Base-by-base conservation (phyloP, 2,888 invertebrate species). In the Amorpha juglandis region DNA sequence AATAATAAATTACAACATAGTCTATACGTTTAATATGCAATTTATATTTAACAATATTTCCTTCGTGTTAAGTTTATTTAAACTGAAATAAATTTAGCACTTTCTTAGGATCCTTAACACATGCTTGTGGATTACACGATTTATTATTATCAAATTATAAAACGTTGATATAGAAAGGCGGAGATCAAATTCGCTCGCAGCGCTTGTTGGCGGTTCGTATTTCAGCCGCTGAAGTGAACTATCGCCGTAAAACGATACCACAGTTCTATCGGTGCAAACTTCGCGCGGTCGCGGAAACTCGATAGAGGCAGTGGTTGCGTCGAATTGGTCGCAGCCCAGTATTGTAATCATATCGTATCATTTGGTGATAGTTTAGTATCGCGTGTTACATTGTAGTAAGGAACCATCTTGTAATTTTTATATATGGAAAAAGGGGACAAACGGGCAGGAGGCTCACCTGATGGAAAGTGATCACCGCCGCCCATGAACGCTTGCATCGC, bases 201-300 rank as follows among this genome's bases (percentile, higher is more conserved):
- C 21, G 51, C 51, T 55, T 55, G 38, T 35, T 8, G 38, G 16
- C 16, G 35, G 38, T 38, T 55, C 33, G 35, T 38, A 35, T 16
- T 55, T 55, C 55, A 35, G 3, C 55, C 16, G 35, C 55, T 19
- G 6, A 58, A 58, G 19, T 58, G 42, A 58, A 58, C 58, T 19
- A 58, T 19, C 6, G 19, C 6, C 38, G 55, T 16, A 38, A 16
- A 58, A 58, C 58, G 4, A 58, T 38, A 42, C 11, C 42, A 19
- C 42, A 42, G 58, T 42, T 42, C 58, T 6, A 21, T 42, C 11
- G 58, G 58, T 42, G 58, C 7, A 58, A 53, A 55, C 55, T 55
- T 55, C 35, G 16, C 38, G 55, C 16, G 38, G 12, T 16, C 38
- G 38, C 42, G 42, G 42, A 58, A 58, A 58, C 58, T 58, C 7